Evolutionary conservation across 92 coral and sea anemone genomes (phyloP), one percentile per base, ranked within the genome.

Genomic region (Heteractis magnifica): DNA sequence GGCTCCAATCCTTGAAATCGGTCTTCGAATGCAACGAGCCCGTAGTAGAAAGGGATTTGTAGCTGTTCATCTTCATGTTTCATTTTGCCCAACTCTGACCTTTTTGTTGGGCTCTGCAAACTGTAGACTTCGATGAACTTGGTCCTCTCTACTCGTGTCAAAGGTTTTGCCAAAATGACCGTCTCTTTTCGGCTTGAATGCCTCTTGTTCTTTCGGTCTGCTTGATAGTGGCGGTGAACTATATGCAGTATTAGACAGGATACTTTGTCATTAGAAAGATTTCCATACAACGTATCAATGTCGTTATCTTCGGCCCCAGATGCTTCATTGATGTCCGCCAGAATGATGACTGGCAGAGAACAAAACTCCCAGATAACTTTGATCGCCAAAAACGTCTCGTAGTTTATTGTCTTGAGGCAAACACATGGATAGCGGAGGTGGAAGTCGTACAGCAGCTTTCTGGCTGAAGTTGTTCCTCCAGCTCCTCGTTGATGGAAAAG

Each of bases 381-480:
- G 20, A 91, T 84, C 2, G 91, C 94, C 23, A 34, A 49, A 56
- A 71, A 77, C 26, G 89, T 77, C 23, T 85, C 90, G 18, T 81
- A 73, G 13, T 79, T 79, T 53, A 90, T 86, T 13, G 88, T 72
- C 71, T 62, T 83, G 21, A 91, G 94, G 6, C 85, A 86, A 51
- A 91, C 91, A 44, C 94, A 89, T 2, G 94, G 94, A 52, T 81
- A 91, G 10, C 76, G 78, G 11, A 50, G 62, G 14, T 88, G 94
- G 53, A 71, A 89, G 18, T 80, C 90, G 87, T 71, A 92, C n/a
- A 92, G 85, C 21, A 92, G 55, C 64, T 72, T 84, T 49, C 95
- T 64, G 12, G 95, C 91, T 1, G 92, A 86, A 12, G 95, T 92
- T 10, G 95, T 82, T 3, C 95, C 95, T 10, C 95, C 95, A 0